Conservation (phyloP, 2,797 vertebrate genomes). For the Sebastes oblongus region DNA sequence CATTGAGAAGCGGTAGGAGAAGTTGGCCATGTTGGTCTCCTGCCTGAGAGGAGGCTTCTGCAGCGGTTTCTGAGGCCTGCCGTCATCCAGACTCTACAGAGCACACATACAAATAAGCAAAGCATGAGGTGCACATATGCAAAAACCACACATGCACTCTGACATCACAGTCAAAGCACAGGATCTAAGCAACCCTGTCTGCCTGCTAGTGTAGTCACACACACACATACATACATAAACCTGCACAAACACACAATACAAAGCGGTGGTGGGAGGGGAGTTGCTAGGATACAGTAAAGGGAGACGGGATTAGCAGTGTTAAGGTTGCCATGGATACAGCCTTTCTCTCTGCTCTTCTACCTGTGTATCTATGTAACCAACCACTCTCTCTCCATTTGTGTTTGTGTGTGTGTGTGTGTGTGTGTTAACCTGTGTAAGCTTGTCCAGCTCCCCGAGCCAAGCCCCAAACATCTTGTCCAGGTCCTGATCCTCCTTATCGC, state of each 20-base stretch:
- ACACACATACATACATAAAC: not conserved
- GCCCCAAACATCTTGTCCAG: slow-evolving; percentile 99
- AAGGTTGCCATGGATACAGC: slow-evolving; percentile 72
- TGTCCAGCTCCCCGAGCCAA: slow-evolving; percentile 97
- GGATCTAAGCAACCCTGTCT: slow-evolving; percentile 26
- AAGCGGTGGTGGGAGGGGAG: slow-evolving; percentile 45
- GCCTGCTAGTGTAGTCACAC: slow-evolving; percentile 16
- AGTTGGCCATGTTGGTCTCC: slow-evolving; percentile 98
- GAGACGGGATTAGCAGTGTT: slow-evolving; percentile 74
- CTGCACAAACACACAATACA: slow-evolving; percentile 16
- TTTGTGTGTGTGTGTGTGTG: slow-evolving; percentile 11
- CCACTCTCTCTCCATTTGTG: not conserved
- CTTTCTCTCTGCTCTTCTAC: slow-evolving; percentile 30
- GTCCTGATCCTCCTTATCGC: slow-evolving; percentile 98
- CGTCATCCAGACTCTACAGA: slow-evolving; percentile 93
- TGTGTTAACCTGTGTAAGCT: slow-evolving; percentile 90
- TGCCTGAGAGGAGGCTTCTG: slow-evolving; percentile 95
- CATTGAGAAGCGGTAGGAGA: slow-evolving; percentile 98
- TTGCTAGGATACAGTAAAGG: slow-evolving; percentile 75
- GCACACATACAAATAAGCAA: not conserved
- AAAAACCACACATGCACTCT: not conserved
- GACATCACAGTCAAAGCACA: slow-evolving; percentile 18
- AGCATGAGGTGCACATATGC: not conserved
- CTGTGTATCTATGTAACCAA: slow-evolving; percentile 38
- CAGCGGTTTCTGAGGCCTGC: slow-evolving; percentile 85